Base-by-base conservation (phyloP, 1,140 invertebrate species). In the Plectrocnemia conspersa region DNA sequence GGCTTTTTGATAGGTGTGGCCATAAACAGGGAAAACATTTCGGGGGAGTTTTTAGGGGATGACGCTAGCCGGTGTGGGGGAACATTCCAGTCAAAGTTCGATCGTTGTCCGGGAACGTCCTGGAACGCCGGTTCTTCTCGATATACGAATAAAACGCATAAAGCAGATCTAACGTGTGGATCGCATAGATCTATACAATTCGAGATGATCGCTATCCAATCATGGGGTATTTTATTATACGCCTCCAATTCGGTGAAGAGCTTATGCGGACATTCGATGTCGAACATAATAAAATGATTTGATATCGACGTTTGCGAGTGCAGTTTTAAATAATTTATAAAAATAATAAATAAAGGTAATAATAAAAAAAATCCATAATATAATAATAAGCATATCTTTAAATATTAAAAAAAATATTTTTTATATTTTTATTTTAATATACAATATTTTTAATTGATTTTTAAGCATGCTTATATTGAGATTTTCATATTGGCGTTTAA, bases 1-100 rank as follows among this genome's bases (percentile, higher is more conserved):
- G 35, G n/a, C 35, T 52, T 24, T 33, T 27, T 13, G 44, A 46
- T 49, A 41, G 46, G 54, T 50, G 54, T 50, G 54, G 54, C 54
- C 54, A 56, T 50, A 56, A 36, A 46, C 35, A 42, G 32, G 16
- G 24, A 23, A 49, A 49, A 49, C 42, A 41, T 56, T 55, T 49
- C 42, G 42, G 53, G 53, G 53, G 52, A 29, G 23, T n/a, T 32
- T 23, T n/a, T 13, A 5, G 35, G 46, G 46, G n/a, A n/a, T n/a
- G n/a, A 32, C 19, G 18, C 9, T 25, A 10, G 29, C 22, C 27
- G 9, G 29, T 35, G 10, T 35, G 13, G 35, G 23, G 21, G 21
- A 23, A 23, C 19, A 25, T n/a, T 29, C 33, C 54, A 49, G 54
- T 49, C 10, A 23, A 21, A 38, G 46, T 22, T 18, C 15, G 46